phyloP scores from a whole-genome alignment of 2,888 invertebrate species.

The Dicycla oo region DNA sequence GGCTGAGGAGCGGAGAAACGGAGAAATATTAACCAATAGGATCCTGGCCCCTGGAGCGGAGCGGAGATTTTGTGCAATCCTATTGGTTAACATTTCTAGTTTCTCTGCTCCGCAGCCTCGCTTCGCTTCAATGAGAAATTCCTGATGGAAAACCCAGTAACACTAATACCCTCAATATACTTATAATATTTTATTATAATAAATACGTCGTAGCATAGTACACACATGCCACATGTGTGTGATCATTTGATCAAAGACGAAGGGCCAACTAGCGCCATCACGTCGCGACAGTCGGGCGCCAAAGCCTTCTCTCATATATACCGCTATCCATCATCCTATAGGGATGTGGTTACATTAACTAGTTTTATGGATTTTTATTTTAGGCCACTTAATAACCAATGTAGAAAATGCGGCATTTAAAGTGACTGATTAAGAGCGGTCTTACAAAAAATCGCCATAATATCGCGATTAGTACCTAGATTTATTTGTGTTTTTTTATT shows the following conservation, averaged over 20 bases:
- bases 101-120: no score
- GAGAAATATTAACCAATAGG: no score
- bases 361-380: neutral
- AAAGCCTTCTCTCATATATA: constrained; percentile 17
- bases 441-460: neutral
- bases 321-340: constrained; percentile 46
- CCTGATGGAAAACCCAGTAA: no score
- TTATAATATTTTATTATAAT: no score
- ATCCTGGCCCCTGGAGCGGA: no score
- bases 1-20: no score
- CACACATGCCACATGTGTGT: no score
- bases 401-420: neutral
- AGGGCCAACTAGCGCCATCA: constrained; percentile 41
- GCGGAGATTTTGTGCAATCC: no score
- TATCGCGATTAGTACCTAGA: neutral
- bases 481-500: neutral
- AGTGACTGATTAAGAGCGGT: neutral
- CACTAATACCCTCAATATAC: no score
- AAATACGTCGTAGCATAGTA: neutral
- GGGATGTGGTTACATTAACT: constrained; percentile 13
- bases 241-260: constrained; percentile 44
- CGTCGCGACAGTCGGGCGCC: constrained; percentile 67
- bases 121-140: no score
- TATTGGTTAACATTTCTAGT: no score
- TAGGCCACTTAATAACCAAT: neutral